Evolutionary conservation across 2,888 invertebrate genomes (phyloP), one percentile per base, ranked within the genome.

Genomic region (Steinernema carpocapsae): DNA sequence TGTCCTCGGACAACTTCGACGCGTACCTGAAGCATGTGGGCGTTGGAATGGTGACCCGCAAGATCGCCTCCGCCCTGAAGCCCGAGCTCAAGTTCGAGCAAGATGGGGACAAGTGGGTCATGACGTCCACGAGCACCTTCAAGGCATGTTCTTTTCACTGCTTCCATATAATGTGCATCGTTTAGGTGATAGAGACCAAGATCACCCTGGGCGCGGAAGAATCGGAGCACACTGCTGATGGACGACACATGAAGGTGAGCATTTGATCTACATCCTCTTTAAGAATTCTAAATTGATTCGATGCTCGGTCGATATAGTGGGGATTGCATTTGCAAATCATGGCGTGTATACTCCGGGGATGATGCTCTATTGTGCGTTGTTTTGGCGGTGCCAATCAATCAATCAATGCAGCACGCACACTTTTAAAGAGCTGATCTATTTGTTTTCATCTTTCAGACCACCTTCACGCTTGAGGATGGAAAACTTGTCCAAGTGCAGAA

Each of bases 181-280:
- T 37, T 37, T 37, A 37, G 37, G 64, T 64, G 17, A 79, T 81
- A 76, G 79, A 78, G 43, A 72, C 76, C 76, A 82, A 83, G 73
- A 87, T 83, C 75, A 82, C 82, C 72, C 72, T 87, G 51, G 85
- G 83, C 73, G 74, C 76, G 32, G 78, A 79, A 71, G 76, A 76
- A 73, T 85, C 87, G 26, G 83, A 84, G 71, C 81, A 80, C 73
- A 87, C 87, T 42, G 81, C 83, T 46, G 87, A 87, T 74, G 87
- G 87, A 32, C 83, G 87, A 72, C 78, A 80, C 17, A 79, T 86
- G 26, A 82, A 82, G 79, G 82, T 82, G 29, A 42, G 43, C 14
- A 12, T 12, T 24, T 6, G n/a, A n/a, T n/a, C n/a, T n/a, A n/a
- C n/a, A n/a, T n/a, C n/a, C n/a, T n/a, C n/a, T n/a, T n/a, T n/a